A percentile compares a stretch with the other conserved stretches of the same genome.
These are phyloP conservation scores for Drosophila chauvacae DNA, from an alignment of 1,140 invertebrate species.

Conservation along the genomic window DNA sequence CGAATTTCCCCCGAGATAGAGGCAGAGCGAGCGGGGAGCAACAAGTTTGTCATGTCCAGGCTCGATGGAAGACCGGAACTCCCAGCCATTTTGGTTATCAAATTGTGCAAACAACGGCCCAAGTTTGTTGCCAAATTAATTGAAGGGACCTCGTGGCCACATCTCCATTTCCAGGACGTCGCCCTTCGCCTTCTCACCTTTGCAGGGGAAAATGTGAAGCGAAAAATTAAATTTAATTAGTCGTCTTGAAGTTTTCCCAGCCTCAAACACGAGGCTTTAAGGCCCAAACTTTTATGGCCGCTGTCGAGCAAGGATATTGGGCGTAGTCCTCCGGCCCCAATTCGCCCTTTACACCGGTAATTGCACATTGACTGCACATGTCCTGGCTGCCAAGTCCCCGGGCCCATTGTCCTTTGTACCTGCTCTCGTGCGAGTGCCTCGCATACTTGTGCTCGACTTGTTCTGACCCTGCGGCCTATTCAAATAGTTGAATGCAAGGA, in stretches of 20 bases:
- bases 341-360: constrained; percentile 38
- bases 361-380: constrained; percentile 67
- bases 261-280: constrained; percentile 5
- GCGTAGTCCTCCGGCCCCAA: constrained; percentile 11
- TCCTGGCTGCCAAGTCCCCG: constrained; percentile 25
- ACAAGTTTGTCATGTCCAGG: constrained; percentile 57
- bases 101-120: constrained; percentile 69
- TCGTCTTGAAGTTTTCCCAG: background rate
- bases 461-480: constrained; percentile 54
- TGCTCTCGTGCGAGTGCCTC: constrained; percentile 66
- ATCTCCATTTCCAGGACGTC: background rate
- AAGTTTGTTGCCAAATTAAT: constrained; percentile 73
- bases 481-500: constrained; percentile 53
- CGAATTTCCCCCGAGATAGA: constrained; percentile 24
- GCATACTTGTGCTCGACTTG: constrained; percentile 55
- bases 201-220: constrained; percentile 13
- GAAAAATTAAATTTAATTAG: constrained; percentile 65
- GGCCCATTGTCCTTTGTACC: constrained; percentile 65
- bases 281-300: constrained; percentile 61
- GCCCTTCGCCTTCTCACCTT: constrained; percentile 22
- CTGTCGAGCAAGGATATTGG: constrained; percentile 48
- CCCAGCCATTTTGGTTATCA: constrained; percentile 57
- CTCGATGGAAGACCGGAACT: constrained; percentile 13
- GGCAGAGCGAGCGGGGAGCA: constrained; percentile 26
- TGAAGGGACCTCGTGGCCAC: constrained; percentile 45